Base-by-base conservation (phyloP, 2,888 invertebrate genomes). In the Oscheius sp. region DNA sequence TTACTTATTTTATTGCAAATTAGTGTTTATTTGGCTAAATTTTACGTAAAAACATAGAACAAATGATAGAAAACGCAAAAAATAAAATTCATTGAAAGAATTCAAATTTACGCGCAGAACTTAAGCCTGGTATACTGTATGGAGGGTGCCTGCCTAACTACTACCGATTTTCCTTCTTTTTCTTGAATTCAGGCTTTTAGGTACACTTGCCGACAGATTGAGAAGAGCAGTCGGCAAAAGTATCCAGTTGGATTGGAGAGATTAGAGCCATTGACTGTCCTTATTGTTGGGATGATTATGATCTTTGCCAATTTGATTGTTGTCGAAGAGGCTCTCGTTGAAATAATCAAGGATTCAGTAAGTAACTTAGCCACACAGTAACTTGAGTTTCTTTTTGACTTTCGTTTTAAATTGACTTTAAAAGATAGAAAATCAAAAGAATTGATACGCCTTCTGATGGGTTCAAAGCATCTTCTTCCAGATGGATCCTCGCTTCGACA, bases 201-300 rank as follows among this genome's bases (percentile, higher is more conserved):
- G 61, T 61, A 61, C 45, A 86, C 87, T 33, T 83, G 79, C 34
- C 58, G 75, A 20, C 72, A 70, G 39, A 80, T 80, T 15, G 78
- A 82, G 69, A 83, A 80, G 17, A 78, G 86, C 15, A 83, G 88
- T 73, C 80, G 83, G 6, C 87, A 88, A 75, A 75, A 77, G 10
- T 88, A 88, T 74, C 88, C 88, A n/a, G 87, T 87, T 76, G 88
- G 82, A 29, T 75, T 87, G 57, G 86, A 84, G 27, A 75, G 74
- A 73, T 80, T 88, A 45, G 88, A 88, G 67, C 88, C 88, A 0
- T 73, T 88, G 23, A 85, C 87, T 2, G 87, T 88, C 15, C 82
- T 88, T 0, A 85, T 88, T 33, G 80, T 88, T 50, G 86, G 88
- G 0, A 88, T 88, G 46, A 85, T 88, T 17, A 88, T 88, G 88